Base-by-base conservation (phyloP, 30 jellyfish, hydroid and myxozoan genomes). In the Cassiopea andromeda region DNA sequence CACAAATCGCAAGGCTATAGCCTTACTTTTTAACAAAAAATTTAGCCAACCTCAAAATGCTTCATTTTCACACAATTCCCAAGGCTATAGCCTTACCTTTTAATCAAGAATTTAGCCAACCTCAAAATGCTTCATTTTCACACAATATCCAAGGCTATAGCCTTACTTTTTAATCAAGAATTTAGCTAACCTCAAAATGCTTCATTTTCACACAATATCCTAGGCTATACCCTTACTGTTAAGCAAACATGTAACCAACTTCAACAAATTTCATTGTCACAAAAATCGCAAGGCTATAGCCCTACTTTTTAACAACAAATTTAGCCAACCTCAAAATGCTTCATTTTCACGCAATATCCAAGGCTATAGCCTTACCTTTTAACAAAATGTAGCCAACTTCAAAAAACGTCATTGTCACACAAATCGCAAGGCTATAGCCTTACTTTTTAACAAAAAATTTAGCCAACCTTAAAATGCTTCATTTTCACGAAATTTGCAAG, bases 81-180 rank as follows among this genome's bases (percentile, higher is more conserved):
- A 70, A 70, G 79, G 79, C 79, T 70, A 70, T 70, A 70, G 79
- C 46, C 79, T 70, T 70, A 43, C n/a, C 50, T 70, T 70, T 70
- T 16, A 4, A 7, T 8, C 8, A 67, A 67, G n/a, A 67, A 67
- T 16, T 18, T 14, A 2, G 7, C 2, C 7, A 7, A 7, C 44
- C 44, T 2, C 10, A 67, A 14, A 14, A 7, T 6, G 38, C 16
- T 6, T 44, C 76, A 67, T 7, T 18, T 0, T 18, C 27, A 7
- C 13, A 0, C 76, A 67, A 14, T 7, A 0, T 10, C 7, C 27
- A 67, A 67, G 68, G 68, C 68, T 58, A 58, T 58, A 58, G 68
- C 0, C 68, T 58, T 58, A 14, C 68, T 14, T 58, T 58, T 58
- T 58, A 6, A 7, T 14, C 38, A 7, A 58, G 14, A 58, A 58